Base-by-base conservation (phyloP, 2,113 vertebrate species). In the Rhipidura dahli region DNA sequence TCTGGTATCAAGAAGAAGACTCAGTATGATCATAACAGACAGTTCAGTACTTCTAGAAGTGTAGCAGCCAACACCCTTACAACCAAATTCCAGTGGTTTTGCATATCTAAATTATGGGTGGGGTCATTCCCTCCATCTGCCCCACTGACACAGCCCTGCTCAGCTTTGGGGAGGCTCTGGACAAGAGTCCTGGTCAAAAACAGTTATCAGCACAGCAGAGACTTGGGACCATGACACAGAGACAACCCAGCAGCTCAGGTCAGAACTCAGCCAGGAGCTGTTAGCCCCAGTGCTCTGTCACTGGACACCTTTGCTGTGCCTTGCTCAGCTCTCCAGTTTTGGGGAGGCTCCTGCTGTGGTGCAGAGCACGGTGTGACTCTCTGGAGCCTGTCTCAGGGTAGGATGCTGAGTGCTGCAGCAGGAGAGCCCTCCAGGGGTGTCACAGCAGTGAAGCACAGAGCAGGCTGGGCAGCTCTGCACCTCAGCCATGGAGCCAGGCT, bases 241-340 rank as follows among this genome's bases (percentile, higher is more conserved):
- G 42, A 15, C 26, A 76, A 7, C 5, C 6, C 26, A 28, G 31
- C 4, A 70, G 61, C 39, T 47, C 23, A n/a, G 45, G 10, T 61
- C 65, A 57, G 56, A 42, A 16, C 51, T n/a, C 21, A 54, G 30
- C 6, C 54, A 56, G 73, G 33, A 77, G 27, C 21, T 47, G 18
- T 26, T 37, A 35, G 0, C 0, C 45, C 19, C 30, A 6, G 40
- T 30, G 21, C 35, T n/a, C 33, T 26, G 18, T 37, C 23, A 42
- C 23, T 14, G 31, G 24, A 42, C 23, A 30, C 1, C 12, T 77
- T 60, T 24, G 12, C 40, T 18, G 19, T 6, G 15, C 81, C 68
- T 68, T 72, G 24, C 54, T 83, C 23, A 45, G 13, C 61, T 53
- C 21, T 16, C 37, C 14, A 15, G 51, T 40, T 33, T 71, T 68